Percentiles rank a stretch among this genome's conserved stretches.
Evolutionary conservation across 2,888 invertebrate species (phyloP).

Genomic region (Dolichopus griseipennis): DNA sequence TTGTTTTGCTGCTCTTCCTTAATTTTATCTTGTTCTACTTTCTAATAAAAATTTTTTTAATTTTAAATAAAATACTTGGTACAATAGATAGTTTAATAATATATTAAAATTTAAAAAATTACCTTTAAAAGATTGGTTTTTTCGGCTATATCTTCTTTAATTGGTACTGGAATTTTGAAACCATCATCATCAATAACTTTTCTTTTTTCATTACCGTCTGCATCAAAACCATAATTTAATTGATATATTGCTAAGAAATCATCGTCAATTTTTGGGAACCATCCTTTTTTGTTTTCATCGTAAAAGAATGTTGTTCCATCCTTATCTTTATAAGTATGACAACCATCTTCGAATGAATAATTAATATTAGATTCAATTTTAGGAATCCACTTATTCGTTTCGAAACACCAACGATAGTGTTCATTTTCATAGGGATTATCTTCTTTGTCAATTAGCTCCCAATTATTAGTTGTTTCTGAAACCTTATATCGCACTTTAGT

Average conservation of each 20-base stretch:
- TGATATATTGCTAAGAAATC: slow-evolving; percentile 95
- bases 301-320: slow-evolving; percentile 89
- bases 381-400: slow-evolving; percentile 47
- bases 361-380: slow-evolving; percentile 37
- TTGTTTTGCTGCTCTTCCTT: slow-evolving; percentile 27
- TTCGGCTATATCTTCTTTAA: slow-evolving; percentile 28
- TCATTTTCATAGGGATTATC: slow-evolving; percentile 38
- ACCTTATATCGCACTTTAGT: slow-evolving; percentile 60
- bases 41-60: background rate
- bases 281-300: slow-evolving; percentile 83
- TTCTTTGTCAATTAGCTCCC: slow-evolving; percentile 38
- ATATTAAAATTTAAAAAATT: slow-evolving; percentile 7
- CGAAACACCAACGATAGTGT: slow-evolving; percentile 38
- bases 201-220: slow-evolving; percentile 27
- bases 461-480: slow-evolving; percentile 47
- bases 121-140: slow-evolving; percentile 15
- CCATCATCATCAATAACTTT: slow-evolving; percentile 28
- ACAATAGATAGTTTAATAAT: no score
- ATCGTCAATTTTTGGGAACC: slow-evolving; percentile 95
- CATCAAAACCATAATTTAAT: slow-evolving; percentile 77
- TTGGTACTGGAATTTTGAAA: slow-evolving; percentile 31
- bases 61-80: no score
- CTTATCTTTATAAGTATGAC: slow-evolving; percentile 68
- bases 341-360: slow-evolving; percentile 67
- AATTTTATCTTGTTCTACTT: background rate